A percentile compares a stretch with the other conserved stretches of the same genome.
Conservation (phyloP, 2,797 vertebrate species). For the Coreius guichenoti region DNA sequence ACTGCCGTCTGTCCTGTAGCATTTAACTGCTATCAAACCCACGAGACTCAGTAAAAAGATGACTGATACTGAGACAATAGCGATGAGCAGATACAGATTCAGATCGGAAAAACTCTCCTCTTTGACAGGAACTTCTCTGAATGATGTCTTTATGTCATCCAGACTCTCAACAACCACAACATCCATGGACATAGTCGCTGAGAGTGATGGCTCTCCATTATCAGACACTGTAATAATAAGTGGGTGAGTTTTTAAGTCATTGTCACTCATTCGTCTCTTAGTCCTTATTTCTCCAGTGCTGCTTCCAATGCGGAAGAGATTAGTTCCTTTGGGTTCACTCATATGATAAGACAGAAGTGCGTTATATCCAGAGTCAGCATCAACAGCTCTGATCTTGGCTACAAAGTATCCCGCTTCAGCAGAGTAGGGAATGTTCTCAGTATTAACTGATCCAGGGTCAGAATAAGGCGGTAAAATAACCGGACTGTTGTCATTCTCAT, state of each 20-base stretch:
- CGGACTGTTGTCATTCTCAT: slow-evolving; percentile 67
- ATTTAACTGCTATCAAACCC: slow-evolving; percentile 56
- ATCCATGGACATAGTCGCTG: slow-evolving; percentile 51
- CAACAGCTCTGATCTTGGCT: slow-evolving; percentile 59
- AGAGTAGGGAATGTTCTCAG: slow-evolving; percentile 61
- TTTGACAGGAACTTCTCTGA: slow-evolving; percentile 36
- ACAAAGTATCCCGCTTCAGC: slow-evolving; percentile 63
- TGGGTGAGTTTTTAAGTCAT: slow-evolving; percentile 35
- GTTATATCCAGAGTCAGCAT: slow-evolving; percentile 64
- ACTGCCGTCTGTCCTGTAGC: slow-evolving; percentile 51
- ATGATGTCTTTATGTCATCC: slow-evolving; percentile 28
- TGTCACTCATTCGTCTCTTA: slow-evolving; percentile 54
- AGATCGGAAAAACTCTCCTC: slow-evolving; percentile 58
- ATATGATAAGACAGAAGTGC: slow-evolving; percentile 58
- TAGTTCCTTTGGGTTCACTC: slow-evolving; percentile 51
- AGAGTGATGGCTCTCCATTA: slow-evolving; percentile 56
- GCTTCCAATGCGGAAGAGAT: slow-evolving; percentile 61
- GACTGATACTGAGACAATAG: slow-evolving; percentile 55
- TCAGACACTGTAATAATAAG: slow-evolving; percentile 52
- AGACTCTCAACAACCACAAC: slow-evolving; percentile 56
- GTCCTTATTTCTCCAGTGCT: slow-evolving; percentile 62
- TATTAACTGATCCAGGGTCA: slow-evolving; percentile 53
- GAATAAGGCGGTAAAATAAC: slow-evolving; percentile 58
- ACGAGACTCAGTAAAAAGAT: slow-evolving; percentile 56
- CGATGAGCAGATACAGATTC: slow-evolving; percentile 58